Percentiles rank a stretch among this genome's conserved stretches.
Evolutionary conservation across 2,888 invertebrate species (phyloP).

Genomic region (Pegoplata infirma): DNA sequence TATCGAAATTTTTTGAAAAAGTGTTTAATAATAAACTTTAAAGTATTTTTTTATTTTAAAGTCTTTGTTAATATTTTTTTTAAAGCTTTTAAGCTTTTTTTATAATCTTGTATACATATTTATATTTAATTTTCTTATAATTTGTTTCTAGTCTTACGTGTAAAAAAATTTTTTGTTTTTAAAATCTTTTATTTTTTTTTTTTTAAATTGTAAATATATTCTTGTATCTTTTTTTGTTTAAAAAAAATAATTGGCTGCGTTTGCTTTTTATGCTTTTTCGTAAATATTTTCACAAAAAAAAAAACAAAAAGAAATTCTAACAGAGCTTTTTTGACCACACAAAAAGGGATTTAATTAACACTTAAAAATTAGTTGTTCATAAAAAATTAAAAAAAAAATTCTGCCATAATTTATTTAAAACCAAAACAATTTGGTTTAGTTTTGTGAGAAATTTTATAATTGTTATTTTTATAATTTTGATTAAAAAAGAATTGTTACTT

Average conservation of each 20-base stretch:
- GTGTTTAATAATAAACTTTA: too few species aligned
- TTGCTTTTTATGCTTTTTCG: slow-evolving; percentile 65
- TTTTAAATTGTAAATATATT: slow-evolving; percentile 15
- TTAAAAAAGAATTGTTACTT: background rate
- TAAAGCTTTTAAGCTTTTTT: slow-evolving; percentile 45
- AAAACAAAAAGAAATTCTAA: too few species aligned
- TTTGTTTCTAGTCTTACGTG: slow-evolving; percentile 54
- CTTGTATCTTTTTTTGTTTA: slow-evolving; percentile 29
- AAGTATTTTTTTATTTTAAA: too few species aligned
- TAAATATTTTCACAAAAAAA: slow-evolving; percentile 32
- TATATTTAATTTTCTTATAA: slow-evolving; percentile 25
- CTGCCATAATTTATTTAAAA: slow-evolving; percentile 26
- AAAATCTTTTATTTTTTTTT: slow-evolving; percentile 11
- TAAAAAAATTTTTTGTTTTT: slow-evolving; percentile 21
- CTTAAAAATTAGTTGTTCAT: slow-evolving; percentile 19
- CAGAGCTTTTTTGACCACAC: slow-evolving; percentile 48
- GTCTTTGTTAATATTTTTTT: background rate
- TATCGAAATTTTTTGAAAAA: too few species aligned
- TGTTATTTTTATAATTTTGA: background rate
- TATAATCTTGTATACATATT: background rate
- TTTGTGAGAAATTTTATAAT: slow-evolving; percentile 3
- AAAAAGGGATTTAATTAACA: slow-evolving; percentile 16
- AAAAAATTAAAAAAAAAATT: slow-evolving; percentile 23
- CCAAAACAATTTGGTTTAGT: background rate
- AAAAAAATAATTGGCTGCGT: slow-evolving; percentile 73